These are phyloP conservation scores for Amphipyra berbera DNA, from an alignment of 2,888 invertebrate genomes.

Conservation along the genomic window DNA sequence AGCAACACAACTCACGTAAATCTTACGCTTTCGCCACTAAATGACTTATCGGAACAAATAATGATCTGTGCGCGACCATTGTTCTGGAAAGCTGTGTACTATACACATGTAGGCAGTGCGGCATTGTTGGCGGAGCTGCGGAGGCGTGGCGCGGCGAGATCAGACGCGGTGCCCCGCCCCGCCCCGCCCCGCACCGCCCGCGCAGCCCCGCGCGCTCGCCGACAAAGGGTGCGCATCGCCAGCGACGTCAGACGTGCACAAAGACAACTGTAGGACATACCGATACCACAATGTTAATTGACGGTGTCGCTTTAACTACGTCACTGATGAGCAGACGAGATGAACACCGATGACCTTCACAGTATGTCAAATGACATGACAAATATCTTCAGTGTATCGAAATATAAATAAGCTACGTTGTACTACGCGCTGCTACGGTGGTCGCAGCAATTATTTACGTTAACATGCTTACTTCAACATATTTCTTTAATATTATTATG, in stretches of 20 bases:
- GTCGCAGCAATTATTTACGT: slow-evolving; percentile 27
- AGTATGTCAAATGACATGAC: no score
- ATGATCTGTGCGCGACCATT: slow-evolving; percentile 53
- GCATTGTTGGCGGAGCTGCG: slow-evolving; percentile 12
- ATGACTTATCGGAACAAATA: slow-evolving; percentile 57
- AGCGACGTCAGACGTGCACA: slow-evolving; percentile 32
- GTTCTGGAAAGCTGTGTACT: slow-evolving; percentile 51
- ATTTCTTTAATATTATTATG: slow-evolving; percentile 20
- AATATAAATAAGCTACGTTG: slow-evolving; percentile 14
- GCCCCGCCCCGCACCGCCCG: slow-evolving; percentile 39
- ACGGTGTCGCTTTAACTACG: not conserved
- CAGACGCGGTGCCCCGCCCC: slow-evolving; percentile 32
- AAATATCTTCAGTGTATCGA: no score
- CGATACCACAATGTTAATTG: slow-evolving; percentile 31
- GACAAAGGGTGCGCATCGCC: slow-evolving; percentile 56
- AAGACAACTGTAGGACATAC: slow-evolving; percentile 39
- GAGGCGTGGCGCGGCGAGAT: slow-evolving; percentile 57
- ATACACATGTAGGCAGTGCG: slow-evolving; percentile 39
- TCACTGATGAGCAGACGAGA: not conserved
- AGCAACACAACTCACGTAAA: slow-evolving; percentile 27
- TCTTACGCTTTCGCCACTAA: slow-evolving; percentile 43
- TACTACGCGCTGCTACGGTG: slow-evolving; percentile 23
- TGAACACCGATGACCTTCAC: not conserved
- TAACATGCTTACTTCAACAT: slow-evolving; percentile 40
- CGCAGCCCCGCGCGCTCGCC: slow-evolving; percentile 21